phyloP scores from a whole-genome alignment of 2,888 invertebrate genomes.

The Agrenia bidenticulata region DNA sequence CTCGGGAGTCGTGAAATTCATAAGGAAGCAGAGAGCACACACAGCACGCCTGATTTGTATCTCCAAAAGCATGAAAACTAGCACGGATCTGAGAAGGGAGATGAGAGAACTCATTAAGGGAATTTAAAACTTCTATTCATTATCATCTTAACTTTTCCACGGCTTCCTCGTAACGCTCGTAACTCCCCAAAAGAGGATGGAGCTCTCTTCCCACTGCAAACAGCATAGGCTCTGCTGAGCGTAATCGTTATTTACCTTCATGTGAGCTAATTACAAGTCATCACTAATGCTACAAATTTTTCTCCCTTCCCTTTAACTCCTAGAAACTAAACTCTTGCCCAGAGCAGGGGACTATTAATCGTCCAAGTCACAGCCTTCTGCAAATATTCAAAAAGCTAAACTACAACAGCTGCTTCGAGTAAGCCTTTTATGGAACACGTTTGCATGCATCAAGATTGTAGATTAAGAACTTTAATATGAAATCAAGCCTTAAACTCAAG shows the following conservation, averaged over 20 bases:
- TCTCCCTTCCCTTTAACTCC: neutral
- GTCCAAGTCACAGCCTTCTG: neutral
- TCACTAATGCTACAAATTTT: neutral
- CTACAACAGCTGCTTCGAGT: neutral
- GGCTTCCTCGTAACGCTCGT: neutral
- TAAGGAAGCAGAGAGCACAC: too few species aligned
- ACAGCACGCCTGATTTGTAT: too few species aligned
- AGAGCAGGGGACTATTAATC: neutral
- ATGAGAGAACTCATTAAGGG: slow-evolving; percentile 18
- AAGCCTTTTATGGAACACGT: neutral
- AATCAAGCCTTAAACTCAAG: too few species aligned
- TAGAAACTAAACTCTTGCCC: neutral
- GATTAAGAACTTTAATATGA: too few species aligned
- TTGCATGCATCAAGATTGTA: too few species aligned
- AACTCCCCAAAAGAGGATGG: neutral
- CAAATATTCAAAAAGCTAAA: neutral
- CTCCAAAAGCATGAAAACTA: too few species aligned
- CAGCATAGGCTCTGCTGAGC: neutral
- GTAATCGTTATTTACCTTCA: slow-evolving; percentile 14
- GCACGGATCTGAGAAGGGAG: too few species aligned
- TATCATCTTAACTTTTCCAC: slow-evolving; percentile 13
- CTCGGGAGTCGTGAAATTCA: too few species aligned
- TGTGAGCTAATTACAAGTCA: slow-evolving; percentile 12
- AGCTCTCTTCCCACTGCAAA: neutral
- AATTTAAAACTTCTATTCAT: slow-evolving; percentile 26